Evolutionary conservation across 1,140 invertebrate genomes (phyloP).

Genomic region (Lepidostoma basale): DNA sequence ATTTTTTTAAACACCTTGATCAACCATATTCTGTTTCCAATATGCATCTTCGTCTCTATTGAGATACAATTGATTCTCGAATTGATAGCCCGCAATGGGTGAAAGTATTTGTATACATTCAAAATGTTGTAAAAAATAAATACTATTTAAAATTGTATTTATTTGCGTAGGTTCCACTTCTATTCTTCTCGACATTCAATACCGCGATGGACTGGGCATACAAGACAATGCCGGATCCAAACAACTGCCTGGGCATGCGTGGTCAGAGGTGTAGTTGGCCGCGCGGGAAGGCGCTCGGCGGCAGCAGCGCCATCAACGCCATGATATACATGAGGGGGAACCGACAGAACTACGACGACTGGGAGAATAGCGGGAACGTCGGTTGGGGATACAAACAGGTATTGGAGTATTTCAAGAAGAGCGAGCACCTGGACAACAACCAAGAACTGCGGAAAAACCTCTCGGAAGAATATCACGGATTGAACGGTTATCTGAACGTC

Average conservation of each 20-base stretch:
- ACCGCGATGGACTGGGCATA: conserved; percentile 62
- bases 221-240: conserved; percentile 57
- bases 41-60: no score
- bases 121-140: no score
- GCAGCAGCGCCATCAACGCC: conserved; percentile 64
- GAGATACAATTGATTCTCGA: no score
- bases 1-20: no score
- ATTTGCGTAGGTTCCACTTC: conserved; percentile 20
- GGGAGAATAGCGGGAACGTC: conserved; percentile 62
- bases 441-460: no score
- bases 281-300: conserved; percentile 58
- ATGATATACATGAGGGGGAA: conserved; percentile 68
- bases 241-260: conserved; percentile 51
- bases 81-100: no score
- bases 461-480: conserved; percentile 21
- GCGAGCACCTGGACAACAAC: conserved; percentile 50
- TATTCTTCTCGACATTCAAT: conserved; percentile 26
- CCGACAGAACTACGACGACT: conserved; percentile 63
- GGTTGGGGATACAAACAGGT: conserved; percentile 65
- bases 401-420: conserved; percentile 60
- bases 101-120: no score
- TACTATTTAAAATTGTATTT: no score
- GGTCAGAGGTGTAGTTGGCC: conserved; percentile 52
- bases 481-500: neutral
- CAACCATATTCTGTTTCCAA: no score